These are phyloP conservation scores for Crematogaster levior DNA, from an alignment of 2,888 invertebrate species.

Conservation along the genomic window DNA sequence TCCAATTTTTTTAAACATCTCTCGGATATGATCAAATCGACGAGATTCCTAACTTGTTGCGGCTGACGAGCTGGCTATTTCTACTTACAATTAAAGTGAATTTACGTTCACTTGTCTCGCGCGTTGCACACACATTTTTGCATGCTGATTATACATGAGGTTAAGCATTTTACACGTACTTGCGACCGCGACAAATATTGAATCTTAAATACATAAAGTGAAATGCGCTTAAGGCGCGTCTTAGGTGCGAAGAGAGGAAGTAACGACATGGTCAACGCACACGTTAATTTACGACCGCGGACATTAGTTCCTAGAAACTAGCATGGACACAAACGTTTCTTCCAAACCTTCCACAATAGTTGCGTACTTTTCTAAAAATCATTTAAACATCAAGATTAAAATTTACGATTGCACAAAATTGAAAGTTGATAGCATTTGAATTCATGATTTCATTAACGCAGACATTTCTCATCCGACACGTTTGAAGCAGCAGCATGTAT, in stretches of 20 bases:
- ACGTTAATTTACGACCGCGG: slow-evolving; percentile 64
- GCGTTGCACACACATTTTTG: slow-evolving; percentile 34
- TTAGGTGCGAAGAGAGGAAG: slow-evolving; percentile 76
- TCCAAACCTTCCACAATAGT: slow-evolving; percentile 17
- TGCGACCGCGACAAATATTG: slow-evolving; percentile 72
- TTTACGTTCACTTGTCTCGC: neutral
- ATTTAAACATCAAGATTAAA: neutral
- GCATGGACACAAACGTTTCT: slow-evolving; percentile 54
- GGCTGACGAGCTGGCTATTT: neutral
- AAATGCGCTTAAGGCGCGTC: slow-evolving; percentile 66
- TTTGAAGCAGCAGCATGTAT: neutral
- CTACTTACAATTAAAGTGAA: slow-evolving; percentile 11
- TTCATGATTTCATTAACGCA: neutral
- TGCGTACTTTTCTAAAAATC: neutral
- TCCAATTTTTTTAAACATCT: neutral
- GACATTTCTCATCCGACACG: neutral
- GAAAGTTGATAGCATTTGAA: neutral
- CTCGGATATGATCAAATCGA: neutral
- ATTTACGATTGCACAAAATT: no score
- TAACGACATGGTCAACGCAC: slow-evolving; percentile 70
- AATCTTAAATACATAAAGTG: slow-evolving; percentile 65
- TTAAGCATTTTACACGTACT: slow-evolving; percentile 58
- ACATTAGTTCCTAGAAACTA: slow-evolving; percentile 66
- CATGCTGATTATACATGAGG: slow-evolving; percentile 36
- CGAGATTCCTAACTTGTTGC: neutral